These are phyloP conservation scores for Coracias cyanogaster DNA, from an alignment of 2,797 vertebrate species.

Conservation along the genomic window DNA sequence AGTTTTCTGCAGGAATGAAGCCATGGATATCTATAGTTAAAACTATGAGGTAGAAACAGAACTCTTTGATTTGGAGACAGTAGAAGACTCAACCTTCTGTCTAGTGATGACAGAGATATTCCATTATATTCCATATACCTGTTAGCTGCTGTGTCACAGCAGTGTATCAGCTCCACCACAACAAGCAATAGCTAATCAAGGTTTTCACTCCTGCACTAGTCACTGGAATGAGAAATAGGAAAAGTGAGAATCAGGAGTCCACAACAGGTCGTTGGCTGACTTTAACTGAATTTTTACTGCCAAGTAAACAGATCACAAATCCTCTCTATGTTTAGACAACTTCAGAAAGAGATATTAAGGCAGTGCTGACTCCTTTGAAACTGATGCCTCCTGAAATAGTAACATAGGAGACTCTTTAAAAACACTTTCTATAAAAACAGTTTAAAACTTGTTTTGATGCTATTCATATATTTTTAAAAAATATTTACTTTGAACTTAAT, in stretches of 20 bases:
- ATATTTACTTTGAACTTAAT: neutral
- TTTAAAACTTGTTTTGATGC: neutral
- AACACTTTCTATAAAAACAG: neutral
- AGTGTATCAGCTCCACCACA: neutral
- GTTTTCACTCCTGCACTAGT: neutral
- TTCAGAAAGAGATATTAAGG: neutral
- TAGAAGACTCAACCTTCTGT: neutral
- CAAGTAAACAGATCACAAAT: neutral
- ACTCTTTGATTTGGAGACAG: neutral
- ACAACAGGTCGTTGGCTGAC: neutral
- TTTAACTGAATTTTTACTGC: neutral
- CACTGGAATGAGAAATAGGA: neutral
- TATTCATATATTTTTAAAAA: neutral
- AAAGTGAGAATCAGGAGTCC: neutral
- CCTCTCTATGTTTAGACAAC: neutral
- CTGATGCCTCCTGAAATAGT: neutral
- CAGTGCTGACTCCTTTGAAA: neutral
- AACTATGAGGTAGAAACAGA: neutral
- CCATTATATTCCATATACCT: neutral
- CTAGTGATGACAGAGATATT: neutral
- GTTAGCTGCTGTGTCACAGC: neutral
- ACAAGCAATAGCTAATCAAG: neutral
- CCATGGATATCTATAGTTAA: neutral
- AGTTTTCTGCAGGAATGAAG: neutral
- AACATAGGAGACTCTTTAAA: neutral